phyloP scores from a whole-genome alignment of 2,888 invertebrate species.

The Troilus luridus region DNA sequence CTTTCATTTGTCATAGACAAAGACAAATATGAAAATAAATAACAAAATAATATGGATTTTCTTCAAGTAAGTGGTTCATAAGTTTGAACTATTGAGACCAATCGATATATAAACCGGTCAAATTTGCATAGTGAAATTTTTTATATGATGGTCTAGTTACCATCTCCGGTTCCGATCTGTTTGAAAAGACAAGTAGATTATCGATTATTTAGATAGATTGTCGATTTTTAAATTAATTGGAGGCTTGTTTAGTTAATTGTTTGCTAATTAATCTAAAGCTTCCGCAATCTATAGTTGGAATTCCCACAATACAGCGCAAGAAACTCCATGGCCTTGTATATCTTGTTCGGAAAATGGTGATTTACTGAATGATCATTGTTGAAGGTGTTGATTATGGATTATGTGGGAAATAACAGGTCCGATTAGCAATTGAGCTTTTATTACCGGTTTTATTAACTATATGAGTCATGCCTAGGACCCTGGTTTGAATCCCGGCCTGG shows the following conservation, averaged over 20 bases:
- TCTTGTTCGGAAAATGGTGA: not conserved
- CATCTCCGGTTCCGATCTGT: not conserved
- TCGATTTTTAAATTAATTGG: not conserved
- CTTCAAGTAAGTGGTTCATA: too few relatives aligned
- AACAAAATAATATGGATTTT: too few relatives aligned
- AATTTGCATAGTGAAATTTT: not conserved
- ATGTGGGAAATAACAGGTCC: not conserved
- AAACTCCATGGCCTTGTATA: not conserved
- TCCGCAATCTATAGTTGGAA: not conserved
- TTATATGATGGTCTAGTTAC: not conserved
- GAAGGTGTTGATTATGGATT: not conserved
- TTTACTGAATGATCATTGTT: not conserved
- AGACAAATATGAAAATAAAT: too few relatives aligned
- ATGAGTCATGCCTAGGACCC: not conserved
- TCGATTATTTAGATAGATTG: not conserved
- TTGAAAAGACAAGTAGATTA: not conserved
- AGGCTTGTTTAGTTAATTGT: conserved; percentile 16
- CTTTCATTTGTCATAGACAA: too few relatives aligned
- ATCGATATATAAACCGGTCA: not conserved
- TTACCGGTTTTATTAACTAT: not conserved
- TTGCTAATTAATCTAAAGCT: not conserved
- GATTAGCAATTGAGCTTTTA: not conserved
- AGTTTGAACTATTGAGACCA: not conserved
- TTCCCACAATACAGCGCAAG: not conserved
- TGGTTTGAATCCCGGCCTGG: not conserved